These are phyloP conservation scores for Polypedilum pembai DNA, from an alignment of 1,140 invertebrate genomes.

Conservation along the genomic window DNA sequence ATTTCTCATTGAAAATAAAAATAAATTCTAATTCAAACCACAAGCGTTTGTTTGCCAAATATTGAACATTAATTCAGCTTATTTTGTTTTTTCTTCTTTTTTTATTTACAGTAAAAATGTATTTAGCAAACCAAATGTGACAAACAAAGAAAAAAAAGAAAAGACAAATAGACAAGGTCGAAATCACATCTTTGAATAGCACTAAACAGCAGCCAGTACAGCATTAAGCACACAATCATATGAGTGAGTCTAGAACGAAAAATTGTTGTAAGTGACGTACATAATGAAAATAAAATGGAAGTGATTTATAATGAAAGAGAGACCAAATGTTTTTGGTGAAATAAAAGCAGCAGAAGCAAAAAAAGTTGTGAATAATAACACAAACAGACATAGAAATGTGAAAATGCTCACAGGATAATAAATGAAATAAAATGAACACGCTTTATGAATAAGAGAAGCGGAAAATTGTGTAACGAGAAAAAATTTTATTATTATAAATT, in stretches of 20 bases:
- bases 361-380: neutral
- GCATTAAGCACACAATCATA: neutral
- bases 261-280: slow-evolving; percentile 22
- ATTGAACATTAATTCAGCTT: no score
- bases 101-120: neutral
- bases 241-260: neutral
- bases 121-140: neutral
- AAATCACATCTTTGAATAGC: no score
- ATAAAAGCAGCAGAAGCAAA: neutral
- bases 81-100: neutral
- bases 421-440: slow-evolving; percentile 13
- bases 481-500: no score
- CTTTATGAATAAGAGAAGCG: slow-evolving; percentile 12
- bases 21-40: no score
- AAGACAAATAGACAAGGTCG: no score
- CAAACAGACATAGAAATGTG: neutral
- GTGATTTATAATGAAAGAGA: slow-evolving; percentile 23
- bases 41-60: no score
- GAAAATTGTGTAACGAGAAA: slow-evolving; percentile 8
- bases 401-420: neutral
- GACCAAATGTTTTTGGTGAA: neutral
- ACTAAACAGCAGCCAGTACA: no score
- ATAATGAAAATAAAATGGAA: slow-evolving; percentile 27
- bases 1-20: no score
- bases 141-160: no score